phyloP scores from a whole-genome alignment of 2,888 invertebrate genomes.

The Allygus modestus region DNA sequence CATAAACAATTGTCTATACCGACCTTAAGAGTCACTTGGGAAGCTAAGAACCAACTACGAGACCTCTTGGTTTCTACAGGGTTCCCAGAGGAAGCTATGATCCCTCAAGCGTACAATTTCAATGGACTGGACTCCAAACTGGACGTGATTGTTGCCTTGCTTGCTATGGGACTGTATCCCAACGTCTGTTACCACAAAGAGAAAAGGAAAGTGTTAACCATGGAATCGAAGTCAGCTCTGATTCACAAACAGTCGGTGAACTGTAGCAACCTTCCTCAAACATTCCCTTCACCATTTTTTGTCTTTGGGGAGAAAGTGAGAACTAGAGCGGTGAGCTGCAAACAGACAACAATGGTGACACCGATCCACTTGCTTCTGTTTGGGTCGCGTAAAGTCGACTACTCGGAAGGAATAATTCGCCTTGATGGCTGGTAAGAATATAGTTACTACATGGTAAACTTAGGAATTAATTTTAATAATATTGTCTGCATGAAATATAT shows the following conservation, averaged over 20 bases:
- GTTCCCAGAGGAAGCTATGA: slow-evolving; percentile 93
- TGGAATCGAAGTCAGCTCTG: slow-evolving; percentile 95
- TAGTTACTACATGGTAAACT: too few species aligned
- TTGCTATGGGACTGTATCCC: slow-evolving; percentile 96
- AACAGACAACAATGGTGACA: slow-evolving; percentile 97
- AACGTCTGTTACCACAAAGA: slow-evolving; percentile 98
- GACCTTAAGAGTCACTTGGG: slow-evolving; percentile 93
- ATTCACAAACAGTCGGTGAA: slow-evolving; percentile 99
- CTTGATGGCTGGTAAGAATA: slow-evolving; percentile 90
- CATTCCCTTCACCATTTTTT: slow-evolving; percentile 96
- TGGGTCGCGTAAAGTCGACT: slow-evolving; percentile 92
- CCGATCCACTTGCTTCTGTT: slow-evolving; percentile 95
- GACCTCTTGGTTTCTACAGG: slow-evolving; percentile 85
- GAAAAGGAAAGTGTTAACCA: slow-evolving; percentile 95
- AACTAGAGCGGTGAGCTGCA: slow-evolving; percentile 96
- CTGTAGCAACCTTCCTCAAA: slow-evolving; percentile 88
- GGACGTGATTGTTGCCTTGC: slow-evolving; percentile 90
- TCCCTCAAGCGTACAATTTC: slow-evolving; percentile 86
- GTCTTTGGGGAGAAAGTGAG: slow-evolving; percentile 98
- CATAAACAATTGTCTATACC: slow-evolving; percentile 93
- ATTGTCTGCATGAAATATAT: too few species aligned
- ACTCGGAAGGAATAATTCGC: slow-evolving; percentile 85
- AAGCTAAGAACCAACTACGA: slow-evolving; percentile 89
- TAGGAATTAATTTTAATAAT: too few species aligned
- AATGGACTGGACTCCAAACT: slow-evolving; percentile 86